Evolutionary conservation across 2,888 invertebrate genomes (phyloP).

Genomic region (Pteria penguin): DNA sequence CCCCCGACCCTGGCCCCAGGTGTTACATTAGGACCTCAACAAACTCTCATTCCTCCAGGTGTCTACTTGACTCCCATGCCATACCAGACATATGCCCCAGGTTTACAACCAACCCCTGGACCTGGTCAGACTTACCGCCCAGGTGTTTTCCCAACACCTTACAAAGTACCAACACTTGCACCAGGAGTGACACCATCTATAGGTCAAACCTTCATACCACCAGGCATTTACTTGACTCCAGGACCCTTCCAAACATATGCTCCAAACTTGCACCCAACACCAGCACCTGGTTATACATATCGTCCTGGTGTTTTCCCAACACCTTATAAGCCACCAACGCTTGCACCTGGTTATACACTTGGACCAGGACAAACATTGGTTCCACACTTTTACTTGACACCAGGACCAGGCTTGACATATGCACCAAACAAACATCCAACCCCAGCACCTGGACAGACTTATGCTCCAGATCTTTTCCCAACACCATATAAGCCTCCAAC

Average conservation of each 20-base stretch:
- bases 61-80: slow-evolving; percentile 50
- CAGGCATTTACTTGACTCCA: slow-evolving; percentile 48
- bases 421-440: slow-evolving; percentile 44
- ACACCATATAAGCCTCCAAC: slow-evolving; percentile 52
- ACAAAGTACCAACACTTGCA: slow-evolving; percentile 54
- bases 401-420: slow-evolving; percentile 47
- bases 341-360: slow-evolving; percentile 53
- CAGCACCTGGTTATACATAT: slow-evolving; percentile 49
- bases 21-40: slow-evolving; percentile 48
- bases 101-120: slow-evolving; percentile 52
- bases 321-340: slow-evolving; percentile 46
- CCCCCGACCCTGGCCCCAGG: slow-evolving; percentile 57
- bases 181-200: slow-evolving; percentile 52
- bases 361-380: slow-evolving; percentile 49
- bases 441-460: slow-evolving; percentile 45
- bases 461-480: slow-evolving; percentile 49
- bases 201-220: slow-evolving; percentile 44
- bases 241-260: slow-evolving; percentile 50
- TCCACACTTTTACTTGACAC: slow-evolving; percentile 46
- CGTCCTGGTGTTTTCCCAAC: slow-evolving; percentile 50
- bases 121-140: slow-evolving; percentile 54
- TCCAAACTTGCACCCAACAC: slow-evolving; percentile 52
- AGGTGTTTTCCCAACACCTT: slow-evolving; percentile 52
- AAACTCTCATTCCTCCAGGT: slow-evolving; percentile 53
- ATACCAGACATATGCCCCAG: slow-evolving; percentile 52